These are phyloP conservation scores for Spodoptera exigua DNA, from an alignment of 2,888 invertebrate species.

Conservation along the genomic window DNA sequence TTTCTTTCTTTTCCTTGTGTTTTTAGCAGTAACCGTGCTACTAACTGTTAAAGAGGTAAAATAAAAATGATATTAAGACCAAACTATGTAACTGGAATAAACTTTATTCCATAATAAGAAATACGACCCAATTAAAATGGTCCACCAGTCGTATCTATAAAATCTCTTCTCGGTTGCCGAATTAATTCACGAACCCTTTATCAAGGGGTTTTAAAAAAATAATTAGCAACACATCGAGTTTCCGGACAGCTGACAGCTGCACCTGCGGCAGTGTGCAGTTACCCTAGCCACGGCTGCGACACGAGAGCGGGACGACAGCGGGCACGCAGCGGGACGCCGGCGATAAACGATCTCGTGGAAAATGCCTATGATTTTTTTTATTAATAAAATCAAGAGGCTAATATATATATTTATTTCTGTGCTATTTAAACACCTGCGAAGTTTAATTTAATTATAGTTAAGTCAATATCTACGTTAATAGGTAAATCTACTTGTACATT, in stretches of 20 bases:
- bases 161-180: conserved; percentile 6
- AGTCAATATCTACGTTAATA: too few species aligned
- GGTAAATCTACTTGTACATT: too few species aligned
- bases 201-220: conserved; percentile 53
- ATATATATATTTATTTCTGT: conserved; percentile 5
- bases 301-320: conserved; percentile 22
- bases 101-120: background rate
- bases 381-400: too few species aligned
- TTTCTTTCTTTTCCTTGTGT: too few species aligned
- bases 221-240: conserved; percentile 64
- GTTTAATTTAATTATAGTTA: too few species aligned
- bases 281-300: conserved; percentile 35
- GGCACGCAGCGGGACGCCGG: conserved; percentile 29
- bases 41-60: too few species aligned
- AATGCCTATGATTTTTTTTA: conserved; percentile 60
- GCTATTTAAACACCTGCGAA: too few species aligned
- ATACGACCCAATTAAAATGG: background rate
- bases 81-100: background rate
- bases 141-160: background rate
- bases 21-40: too few species aligned
- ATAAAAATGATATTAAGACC: too few species aligned
- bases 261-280: conserved; percentile 70
- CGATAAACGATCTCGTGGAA: conserved; percentile 60
- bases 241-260: conserved; percentile 81
- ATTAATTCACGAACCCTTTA: conserved; percentile 53